Percentiles rank a stretch among this genome's conserved stretches.
Evolutionary conservation across 1,140 invertebrate genomes (phyloP).

Genomic region (Mercenaria mercenaria): DNA sequence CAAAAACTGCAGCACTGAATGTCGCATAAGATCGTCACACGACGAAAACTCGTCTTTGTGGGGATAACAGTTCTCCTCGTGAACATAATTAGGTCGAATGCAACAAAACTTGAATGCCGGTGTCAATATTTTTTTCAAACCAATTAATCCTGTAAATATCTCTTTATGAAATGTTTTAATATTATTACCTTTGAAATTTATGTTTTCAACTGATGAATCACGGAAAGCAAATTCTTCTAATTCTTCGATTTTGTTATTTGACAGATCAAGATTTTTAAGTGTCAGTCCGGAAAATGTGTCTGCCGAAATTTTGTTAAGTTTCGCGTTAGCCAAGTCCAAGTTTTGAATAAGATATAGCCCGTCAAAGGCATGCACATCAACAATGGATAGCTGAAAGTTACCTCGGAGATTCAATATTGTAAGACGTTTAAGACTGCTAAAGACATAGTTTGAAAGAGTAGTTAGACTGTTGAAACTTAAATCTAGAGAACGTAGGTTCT

Average conservation of each 20-base stretch:
- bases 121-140: slow-evolving; percentile 51
- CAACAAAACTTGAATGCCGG: slow-evolving; percentile 75
- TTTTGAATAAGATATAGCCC: slow-evolving; percentile 10
- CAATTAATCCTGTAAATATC: slow-evolving; percentile 65
- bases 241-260: slow-evolving; percentile 22
- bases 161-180: slow-evolving; percentile 55
- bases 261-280: slow-evolving; percentile 55
- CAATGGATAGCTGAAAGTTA: background rate
- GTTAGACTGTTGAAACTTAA: slow-evolving; percentile 48
- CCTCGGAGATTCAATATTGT: slow-evolving; percentile 33
- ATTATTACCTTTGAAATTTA: slow-evolving; percentile 65
- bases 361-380: slow-evolving; percentile 32
- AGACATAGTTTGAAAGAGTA: background rate
- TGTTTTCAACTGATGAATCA: slow-evolving; percentile 20
- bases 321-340: background rate
- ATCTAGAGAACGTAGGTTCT: slow-evolving; percentile 5
- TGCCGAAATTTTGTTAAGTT: background rate
- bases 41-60: slow-evolving; percentile 73
- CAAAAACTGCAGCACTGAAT: slow-evolving; percentile 62
- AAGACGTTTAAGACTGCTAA: slow-evolving; percentile 33
- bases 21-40: slow-evolving; percentile 72
- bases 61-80: slow-evolving; percentile 68
- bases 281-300: slow-evolving; percentile 42
- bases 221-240: slow-evolving; percentile 54
- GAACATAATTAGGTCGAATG: slow-evolving; percentile 51